Evolutionary conservation across 2,113 vertebrate genomes (phyloP).

Genomic region (Ammodytes marinus): DNA sequence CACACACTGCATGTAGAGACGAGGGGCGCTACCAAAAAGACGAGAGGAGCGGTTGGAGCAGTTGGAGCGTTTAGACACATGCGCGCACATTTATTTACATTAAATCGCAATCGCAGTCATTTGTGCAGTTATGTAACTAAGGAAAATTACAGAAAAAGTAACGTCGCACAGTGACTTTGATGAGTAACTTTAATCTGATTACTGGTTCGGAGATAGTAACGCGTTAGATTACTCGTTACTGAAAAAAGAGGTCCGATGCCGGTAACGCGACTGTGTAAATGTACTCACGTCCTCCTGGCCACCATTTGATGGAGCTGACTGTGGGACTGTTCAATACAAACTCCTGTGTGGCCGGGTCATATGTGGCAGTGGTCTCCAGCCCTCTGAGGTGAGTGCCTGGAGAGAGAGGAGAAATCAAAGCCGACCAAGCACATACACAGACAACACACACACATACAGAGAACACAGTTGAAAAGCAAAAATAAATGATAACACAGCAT

Average conservation of each 20-base stretch:
- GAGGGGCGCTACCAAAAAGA: too few relatives aligned
- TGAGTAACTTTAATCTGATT: too few relatives aligned
- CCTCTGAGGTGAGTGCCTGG: slow-evolving; percentile 95
- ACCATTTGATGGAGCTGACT: slow-evolving; percentile 98
- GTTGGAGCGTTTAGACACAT: too few relatives aligned
- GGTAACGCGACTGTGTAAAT: neutral
- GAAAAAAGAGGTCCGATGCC: neutral
- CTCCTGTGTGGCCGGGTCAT: slow-evolving; percentile 93
- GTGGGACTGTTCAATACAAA: slow-evolving; percentile 97
- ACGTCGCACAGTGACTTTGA: too few relatives aligned
- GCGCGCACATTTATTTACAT: too few relatives aligned
- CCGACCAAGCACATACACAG: slow-evolving; percentile 22
- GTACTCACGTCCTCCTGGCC: slow-evolving; percentile 97
- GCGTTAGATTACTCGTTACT: too few relatives aligned
- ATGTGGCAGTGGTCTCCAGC: slow-evolving; percentile 96
- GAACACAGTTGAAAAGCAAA: neutral
- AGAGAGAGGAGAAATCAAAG: slow-evolving; percentile 4
- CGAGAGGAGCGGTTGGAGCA: too few relatives aligned
- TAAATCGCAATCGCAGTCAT: too few relatives aligned
- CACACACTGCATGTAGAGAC: too few relatives aligned
- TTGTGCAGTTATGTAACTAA: too few relatives aligned
- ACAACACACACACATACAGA: slow-evolving; percentile 8
- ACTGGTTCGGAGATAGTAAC: too few relatives aligned
- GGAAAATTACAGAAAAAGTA: too few relatives aligned
- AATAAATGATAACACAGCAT: neutral